phyloP scores from a whole-genome alignment of 2,113 vertebrate species.

The Archocentrus centrarchus region DNA sequence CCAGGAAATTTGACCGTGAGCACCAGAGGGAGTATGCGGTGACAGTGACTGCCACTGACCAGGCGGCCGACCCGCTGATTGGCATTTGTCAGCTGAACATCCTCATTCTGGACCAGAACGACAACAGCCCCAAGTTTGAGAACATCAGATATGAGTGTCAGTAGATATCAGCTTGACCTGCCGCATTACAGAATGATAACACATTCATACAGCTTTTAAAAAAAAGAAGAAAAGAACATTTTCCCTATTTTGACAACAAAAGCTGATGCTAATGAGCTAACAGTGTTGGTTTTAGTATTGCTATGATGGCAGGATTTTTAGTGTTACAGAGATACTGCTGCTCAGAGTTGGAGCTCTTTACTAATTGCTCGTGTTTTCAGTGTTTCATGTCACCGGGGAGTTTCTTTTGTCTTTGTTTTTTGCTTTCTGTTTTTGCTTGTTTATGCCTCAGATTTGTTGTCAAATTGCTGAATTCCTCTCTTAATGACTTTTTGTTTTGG shows the following conservation, averaged over 20 bases:
- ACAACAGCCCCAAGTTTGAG: constrained; percentile 92
- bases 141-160: constrained; percentile 92
- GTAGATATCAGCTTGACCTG: constrained; percentile 25
- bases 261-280: neutral
- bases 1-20: constrained; percentile 89
- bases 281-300: neutral
- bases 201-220: neutral
- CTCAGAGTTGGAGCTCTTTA: neutral
- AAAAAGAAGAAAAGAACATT: neutral
- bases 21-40: constrained; percentile 88
- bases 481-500: neutral
- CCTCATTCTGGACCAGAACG: constrained; percentile 90
- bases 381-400: neutral
- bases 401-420: constrained; percentile 8
- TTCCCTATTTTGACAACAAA: neutral
- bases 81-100: constrained; percentile 91
- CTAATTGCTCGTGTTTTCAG: constrained; percentile 7
- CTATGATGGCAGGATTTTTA: neutral
- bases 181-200: neutral
- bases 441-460: constrained; percentile 2
- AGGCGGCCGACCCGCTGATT: constrained; percentile 87
- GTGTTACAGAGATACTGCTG: neutral
- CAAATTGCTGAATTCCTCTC: neutral
- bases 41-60: constrained; percentile 91
- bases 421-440: neutral